Percentiles rank a stretch among this genome's conserved stretches.
Evolutionary conservation across 2,113 vertebrate species (phyloP).

Genomic region (Vanacampus margaritifer): DNA sequence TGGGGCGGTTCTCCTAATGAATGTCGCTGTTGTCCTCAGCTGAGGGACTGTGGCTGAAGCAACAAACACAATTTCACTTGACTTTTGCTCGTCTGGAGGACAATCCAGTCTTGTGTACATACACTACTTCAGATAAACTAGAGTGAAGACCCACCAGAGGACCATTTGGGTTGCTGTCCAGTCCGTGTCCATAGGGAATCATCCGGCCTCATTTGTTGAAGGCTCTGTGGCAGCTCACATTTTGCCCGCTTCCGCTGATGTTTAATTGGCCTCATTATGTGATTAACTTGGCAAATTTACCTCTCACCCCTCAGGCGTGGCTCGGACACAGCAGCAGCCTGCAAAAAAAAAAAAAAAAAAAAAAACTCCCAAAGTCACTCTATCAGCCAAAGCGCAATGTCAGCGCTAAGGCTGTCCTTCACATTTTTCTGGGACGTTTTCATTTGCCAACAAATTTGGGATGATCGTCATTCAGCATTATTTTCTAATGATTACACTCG

Average conservation of each 20-base stretch:
- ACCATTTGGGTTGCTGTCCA: constrained; percentile 38
- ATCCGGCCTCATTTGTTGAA: constrained; percentile 56
- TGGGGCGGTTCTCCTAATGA: background rate
- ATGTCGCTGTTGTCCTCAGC: constrained; percentile 2
- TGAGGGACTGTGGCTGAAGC: background rate
- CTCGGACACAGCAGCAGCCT: constrained; percentile 59
- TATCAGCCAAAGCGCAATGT: constrained; percentile 60
- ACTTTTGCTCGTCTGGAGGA: constrained; percentile 1
- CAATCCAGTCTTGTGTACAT: constrained; percentile 20
- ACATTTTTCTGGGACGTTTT: constrained; percentile 51
- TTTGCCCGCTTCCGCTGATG: constrained; percentile 64
- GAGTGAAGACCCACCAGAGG: constrained; percentile 18
- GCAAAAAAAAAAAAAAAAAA: constrained; percentile 1
- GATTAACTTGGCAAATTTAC: constrained; percentile 78
- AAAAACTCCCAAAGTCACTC: constrained; percentile 65
- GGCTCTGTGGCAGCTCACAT: constrained; percentile 66
- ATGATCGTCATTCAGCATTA: constrained; percentile 49
- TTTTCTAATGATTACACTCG: constrained; percentile 38
- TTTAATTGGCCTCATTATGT: constrained; percentile 79
- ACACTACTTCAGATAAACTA: constrained; percentile 8
- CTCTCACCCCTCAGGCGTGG: constrained; percentile 68
- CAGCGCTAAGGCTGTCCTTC: constrained; percentile 50
- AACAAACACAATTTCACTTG: background rate
- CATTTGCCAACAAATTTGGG: constrained; percentile 49
- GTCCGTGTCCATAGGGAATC: constrained; percentile 51